phyloP scores from a whole-genome alignment of 2,888 invertebrate species.

The Xestobium rufovillosum region DNA sequence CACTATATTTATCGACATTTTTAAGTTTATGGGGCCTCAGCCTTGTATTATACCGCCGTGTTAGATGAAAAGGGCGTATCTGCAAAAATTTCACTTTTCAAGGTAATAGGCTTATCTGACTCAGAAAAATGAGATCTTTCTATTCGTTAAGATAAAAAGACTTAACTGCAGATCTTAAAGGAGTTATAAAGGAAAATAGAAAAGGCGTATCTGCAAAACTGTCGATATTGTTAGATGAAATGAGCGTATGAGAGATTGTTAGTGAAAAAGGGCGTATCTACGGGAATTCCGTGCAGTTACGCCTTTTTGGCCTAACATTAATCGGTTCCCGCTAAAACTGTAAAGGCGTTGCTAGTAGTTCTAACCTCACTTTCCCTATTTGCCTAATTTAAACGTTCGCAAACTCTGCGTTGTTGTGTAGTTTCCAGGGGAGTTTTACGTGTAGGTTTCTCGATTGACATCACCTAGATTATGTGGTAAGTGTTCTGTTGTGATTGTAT shows the following conservation, averaged over 20 bases:
- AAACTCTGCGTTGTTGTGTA: no score
- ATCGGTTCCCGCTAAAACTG: slow-evolving; percentile 1
- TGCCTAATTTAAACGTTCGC: no score
- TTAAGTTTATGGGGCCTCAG: no score
- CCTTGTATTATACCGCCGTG: no score
- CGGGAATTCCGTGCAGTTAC: slow-evolving; percentile 3
- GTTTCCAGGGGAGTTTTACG: no score
- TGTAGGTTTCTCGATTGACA: no score
- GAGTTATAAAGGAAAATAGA: neutral
- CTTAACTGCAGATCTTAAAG: slow-evolving; percentile 4
- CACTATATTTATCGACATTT: no score
- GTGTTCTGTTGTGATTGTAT: no score
- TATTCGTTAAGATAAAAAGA: slow-evolving; percentile 3
- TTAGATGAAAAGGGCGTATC: no score
- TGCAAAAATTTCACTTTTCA: no score
- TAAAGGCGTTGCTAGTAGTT: neutral
- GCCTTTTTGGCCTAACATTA: slow-evolving; percentile 3
- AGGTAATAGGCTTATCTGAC: slow-evolving; percentile 4
- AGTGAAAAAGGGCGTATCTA: slow-evolving; percentile 4
- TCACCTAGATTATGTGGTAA: no score
- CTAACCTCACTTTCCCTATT: slow-evolving; percentile 6
- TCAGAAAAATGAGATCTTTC: neutral
- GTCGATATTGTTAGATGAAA: slow-evolving; percentile 1
- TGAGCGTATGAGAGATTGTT: neutral
- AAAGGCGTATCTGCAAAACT: slow-evolving; percentile 4